Evolutionary conservation across 2,797 vertebrate species (phyloP), one percentile per base, ranked within the genome.

Genomic region (Gallinago solitaria): DNA sequence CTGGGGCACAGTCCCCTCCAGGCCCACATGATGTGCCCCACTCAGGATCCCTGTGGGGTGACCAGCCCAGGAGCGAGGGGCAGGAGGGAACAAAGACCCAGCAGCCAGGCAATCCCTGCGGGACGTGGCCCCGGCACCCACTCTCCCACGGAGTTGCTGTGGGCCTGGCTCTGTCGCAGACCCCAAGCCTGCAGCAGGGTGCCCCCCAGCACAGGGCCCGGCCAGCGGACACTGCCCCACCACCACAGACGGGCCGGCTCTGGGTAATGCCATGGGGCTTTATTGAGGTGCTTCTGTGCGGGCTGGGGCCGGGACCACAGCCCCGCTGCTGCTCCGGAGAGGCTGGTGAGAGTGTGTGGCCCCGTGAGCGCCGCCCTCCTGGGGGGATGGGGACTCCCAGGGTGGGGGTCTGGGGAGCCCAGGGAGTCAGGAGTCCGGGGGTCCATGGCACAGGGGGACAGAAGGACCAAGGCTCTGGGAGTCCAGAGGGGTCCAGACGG

Each of bases 331-430:
- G 57, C 70, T 59, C 87, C 51, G 33, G 69, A 92, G 87, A 92
- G 93, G 96, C 96, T 96, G 96, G 93, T 96, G 96, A 93, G 61
- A 83, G 33, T 59, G 89, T 28, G 69, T 6, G 33, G 28, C 47
- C 85, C 85, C 41, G 2, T 1, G 32, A 79, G 79, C 12, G 1
- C 79, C 60, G 91, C 83, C 80, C 68, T 51, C 48, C 73, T 50
- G 59, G 65, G 76, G 69, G 8, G 47, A 19, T 5, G 3, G 39
- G 53, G 37, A 23, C n/a, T 67, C 83, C 85, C 5, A 23, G 65
- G 48, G 25, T 2, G 1, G 9, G 32, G 24, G 37, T 24, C 73
- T 25, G 64, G 61, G 12, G 33, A 39, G 37, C 19, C 70, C 41
- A 2, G 32, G 27, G 4, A 54, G 28, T 53, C 6, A 8, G 70